phyloP scores from a whole-genome alignment of 1,140 invertebrate genomes.

The Pygmarrhopalites habei region DNA sequence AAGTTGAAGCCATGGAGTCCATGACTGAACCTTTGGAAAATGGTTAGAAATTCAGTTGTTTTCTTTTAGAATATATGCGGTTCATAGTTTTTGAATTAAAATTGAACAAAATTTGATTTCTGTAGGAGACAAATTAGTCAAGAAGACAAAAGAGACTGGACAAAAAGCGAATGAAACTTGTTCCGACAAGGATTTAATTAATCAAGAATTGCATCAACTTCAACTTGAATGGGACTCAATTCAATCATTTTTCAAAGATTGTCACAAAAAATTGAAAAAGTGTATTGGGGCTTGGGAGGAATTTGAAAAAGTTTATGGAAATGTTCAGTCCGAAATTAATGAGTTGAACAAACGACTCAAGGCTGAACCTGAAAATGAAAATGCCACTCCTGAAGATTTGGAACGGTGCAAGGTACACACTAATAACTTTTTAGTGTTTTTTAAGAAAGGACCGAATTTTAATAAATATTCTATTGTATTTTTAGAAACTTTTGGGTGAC shows the following conservation, averaged over 20 bases:
- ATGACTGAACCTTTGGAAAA: background rate
- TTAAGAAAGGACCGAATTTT: too few relatives aligned
- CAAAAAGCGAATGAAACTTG: slow-evolving; percentile 71
- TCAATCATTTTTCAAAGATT: slow-evolving; percentile 69
- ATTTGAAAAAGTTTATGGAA: slow-evolving; percentile 66
- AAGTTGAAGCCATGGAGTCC: background rate
- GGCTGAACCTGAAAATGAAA: slow-evolving; percentile 61
- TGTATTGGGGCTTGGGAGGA: slow-evolving; percentile 81
- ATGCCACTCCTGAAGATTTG: slow-evolving; percentile 72
- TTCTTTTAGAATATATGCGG: too few relatives aligned
- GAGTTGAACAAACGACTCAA: slow-evolving; percentile 60
- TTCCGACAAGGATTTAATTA: slow-evolving; percentile 73
- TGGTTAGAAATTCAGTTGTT: too few relatives aligned
- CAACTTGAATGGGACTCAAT: slow-evolving; percentile 79
- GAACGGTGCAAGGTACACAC: slow-evolving; percentile 59
- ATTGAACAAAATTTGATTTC: slow-evolving; percentile 45
- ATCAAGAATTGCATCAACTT: slow-evolving; percentile 76
- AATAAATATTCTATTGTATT: slow-evolving; percentile 12
- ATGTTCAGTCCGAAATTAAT: slow-evolving; percentile 70
- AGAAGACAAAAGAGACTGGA: slow-evolving; percentile 66
- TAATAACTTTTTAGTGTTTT: too few relatives aligned
- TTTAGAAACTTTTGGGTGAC: slow-evolving; percentile 59
- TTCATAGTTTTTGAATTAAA: background rate
- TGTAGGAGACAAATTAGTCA: slow-evolving; percentile 54
- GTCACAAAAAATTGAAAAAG: slow-evolving; percentile 64